Evolutionary conservation across 2,888 invertebrate genomes (phyloP), one percentile per base, ranked within the genome.

Genomic region (Xanthia togata): DNA sequence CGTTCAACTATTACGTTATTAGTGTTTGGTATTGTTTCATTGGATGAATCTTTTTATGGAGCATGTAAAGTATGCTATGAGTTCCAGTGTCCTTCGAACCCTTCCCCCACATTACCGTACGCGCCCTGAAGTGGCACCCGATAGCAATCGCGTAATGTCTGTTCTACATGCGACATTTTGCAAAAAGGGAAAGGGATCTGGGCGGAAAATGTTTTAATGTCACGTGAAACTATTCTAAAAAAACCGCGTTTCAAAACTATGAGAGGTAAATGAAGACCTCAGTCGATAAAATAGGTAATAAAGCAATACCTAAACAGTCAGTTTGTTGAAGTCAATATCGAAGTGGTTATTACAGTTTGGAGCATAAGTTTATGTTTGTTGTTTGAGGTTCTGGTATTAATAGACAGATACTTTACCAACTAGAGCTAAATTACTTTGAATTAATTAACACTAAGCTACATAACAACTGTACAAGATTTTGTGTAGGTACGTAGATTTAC

Each of bases 391-490:
- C 53, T 71, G 68, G 63, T 80, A 78, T 31, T 77, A 76, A 71
- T 70, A 80, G 57, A 76, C 67, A 76, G 65, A 70, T 68, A 86
- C 44, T 68, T 84, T 78, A 81, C 76, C 78, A 76, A 73, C 80
- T 85, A 88, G 74, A 87, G 63, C 76, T 83, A 84, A 76, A 78
- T 75, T 81, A 82, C 23, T 73, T 79, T 79, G 82, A 82, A 82
- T 79, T 82, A 76, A 81, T 79, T 78, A 86, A 89, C 73, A 88
- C 92, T 93, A 93, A 93, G 82, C 93, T 94, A 94, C 94, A 94
- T 94, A 95, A 95, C 94, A 94, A 92, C 91, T 93, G 92, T 94
- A 95, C 93, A 94, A 81, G 68, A 85, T 79, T 83, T 81, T 73
- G 78, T 79, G 75, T 85, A 81, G 47, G 68, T 78, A 73, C 57